Evolutionary conservation across 92 coral and sea anemone genomes (phyloP).

Genomic region (Actinernus sp.): DNA sequence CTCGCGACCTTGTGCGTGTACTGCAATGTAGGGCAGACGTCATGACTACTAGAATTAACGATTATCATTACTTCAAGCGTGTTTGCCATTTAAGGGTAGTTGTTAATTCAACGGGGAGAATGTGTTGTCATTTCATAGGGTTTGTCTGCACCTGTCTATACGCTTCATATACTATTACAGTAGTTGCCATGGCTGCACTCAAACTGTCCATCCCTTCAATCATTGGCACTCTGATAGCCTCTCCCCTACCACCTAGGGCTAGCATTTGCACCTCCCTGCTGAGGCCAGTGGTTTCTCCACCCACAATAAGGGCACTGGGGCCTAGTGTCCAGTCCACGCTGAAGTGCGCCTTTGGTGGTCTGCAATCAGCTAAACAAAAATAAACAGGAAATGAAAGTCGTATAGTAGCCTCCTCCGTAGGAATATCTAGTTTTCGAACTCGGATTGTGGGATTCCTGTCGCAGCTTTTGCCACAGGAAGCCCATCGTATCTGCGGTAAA

Average conservation of each 20-base stretch:
- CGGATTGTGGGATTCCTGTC: too few relatives aligned
- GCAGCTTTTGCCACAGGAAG: too few relatives aligned
- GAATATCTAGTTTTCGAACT: too few relatives aligned
- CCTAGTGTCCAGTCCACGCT: constrained; percentile 77
- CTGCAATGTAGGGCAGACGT: too few relatives aligned
- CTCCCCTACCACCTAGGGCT: constrained; percentile 24
- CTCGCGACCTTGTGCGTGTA: too few relatives aligned
- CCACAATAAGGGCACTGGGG: constrained; percentile 71
- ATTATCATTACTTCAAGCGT: too few relatives aligned
- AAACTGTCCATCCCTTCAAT: constrained; percentile 67
- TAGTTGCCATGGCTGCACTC: constrained; percentile 79
- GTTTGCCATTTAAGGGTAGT: too few relatives aligned
- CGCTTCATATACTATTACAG: constrained; percentile 74
- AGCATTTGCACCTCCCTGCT: constrained; percentile 48
- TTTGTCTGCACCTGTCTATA: constrained; percentile 72
- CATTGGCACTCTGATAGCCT: constrained; percentile 69
- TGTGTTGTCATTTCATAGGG: neutral
- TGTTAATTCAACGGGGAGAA: too few relatives aligned
- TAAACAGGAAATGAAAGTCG: neutral
- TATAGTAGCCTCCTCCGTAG: too few relatives aligned
- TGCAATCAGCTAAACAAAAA: neutral
- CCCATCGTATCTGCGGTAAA: too few relatives aligned
- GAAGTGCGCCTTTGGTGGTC: constrained; percentile 18
- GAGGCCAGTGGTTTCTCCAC: constrained; percentile 84
- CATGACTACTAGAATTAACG: too few relatives aligned